Conservation (phyloP, 1,140 invertebrate genomes). For the Pseudoatta argentina region DNA sequence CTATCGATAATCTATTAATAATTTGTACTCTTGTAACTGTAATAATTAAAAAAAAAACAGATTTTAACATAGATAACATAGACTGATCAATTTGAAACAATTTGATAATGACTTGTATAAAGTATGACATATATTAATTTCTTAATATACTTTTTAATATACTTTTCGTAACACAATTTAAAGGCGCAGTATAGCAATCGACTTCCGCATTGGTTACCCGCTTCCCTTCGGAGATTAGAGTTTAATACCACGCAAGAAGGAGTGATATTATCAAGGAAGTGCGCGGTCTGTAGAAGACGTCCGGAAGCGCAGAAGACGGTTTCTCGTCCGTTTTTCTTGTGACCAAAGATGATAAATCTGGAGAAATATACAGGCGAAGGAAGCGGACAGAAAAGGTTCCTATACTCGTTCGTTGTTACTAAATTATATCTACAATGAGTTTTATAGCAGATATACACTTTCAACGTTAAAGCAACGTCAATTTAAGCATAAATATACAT, state of each 20-base stretch:
- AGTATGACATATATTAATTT: conserved; percentile 5
- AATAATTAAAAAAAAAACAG: neutral
- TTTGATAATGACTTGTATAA: neutral
- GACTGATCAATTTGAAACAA: neutral
- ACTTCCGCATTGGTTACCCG: conserved; percentile 81
- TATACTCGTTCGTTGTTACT: neutral
- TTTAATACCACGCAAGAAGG: conserved; percentile 50
- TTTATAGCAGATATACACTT: neutral
- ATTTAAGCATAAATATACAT: neutral
- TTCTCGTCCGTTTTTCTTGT: conserved; percentile 47
- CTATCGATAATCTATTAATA: too few species aligned
- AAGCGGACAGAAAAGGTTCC: neutral
- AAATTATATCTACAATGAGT: neutral
- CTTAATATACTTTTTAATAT: conserved; percentile 11
- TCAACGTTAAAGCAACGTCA: neutral
- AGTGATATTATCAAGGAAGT: conserved; percentile 75
- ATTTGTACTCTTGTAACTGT: neutral
- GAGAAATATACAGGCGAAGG: conserved; percentile 1
- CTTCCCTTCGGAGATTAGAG: conserved; percentile 74
- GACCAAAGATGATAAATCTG: conserved; percentile 32
- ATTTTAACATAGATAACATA: conserved; percentile 7
- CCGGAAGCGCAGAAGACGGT: conserved; percentile 65
- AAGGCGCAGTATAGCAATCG: conserved; percentile 21
- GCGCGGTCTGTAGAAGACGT: conserved; percentile 73
- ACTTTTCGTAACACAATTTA: conserved; percentile 32